These are phyloP conservation scores for Gila robusta DNA, from an alignment of 2,797 vertebrate species.

Conservation along the genomic window DNA sequence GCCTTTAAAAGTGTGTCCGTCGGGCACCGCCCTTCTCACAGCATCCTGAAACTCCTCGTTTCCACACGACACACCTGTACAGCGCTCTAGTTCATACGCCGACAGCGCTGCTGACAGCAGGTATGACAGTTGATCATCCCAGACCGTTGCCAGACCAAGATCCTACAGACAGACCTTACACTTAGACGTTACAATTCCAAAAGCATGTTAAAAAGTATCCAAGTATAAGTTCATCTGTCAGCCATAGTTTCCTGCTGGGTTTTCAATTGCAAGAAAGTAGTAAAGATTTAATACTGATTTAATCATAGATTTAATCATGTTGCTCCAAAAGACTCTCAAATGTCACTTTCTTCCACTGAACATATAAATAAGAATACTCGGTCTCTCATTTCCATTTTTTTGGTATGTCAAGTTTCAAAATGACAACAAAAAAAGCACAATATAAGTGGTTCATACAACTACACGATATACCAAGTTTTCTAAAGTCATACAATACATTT, in stretches of 20 bases:
- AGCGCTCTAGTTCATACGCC: constrained; percentile 93
- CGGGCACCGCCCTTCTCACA: constrained; percentile 90
- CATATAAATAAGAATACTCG: background rate
- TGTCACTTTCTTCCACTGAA: background rate
- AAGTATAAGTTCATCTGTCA: background rate
- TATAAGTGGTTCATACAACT: background rate
- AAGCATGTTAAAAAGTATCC: background rate
- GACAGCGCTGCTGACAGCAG: constrained; percentile 91
- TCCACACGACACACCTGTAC: constrained; percentile 88
- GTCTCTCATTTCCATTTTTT: background rate
- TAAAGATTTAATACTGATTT: background rate
- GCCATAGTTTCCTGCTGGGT: background rate
- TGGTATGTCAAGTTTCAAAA: background rate
- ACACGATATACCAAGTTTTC: background rate
- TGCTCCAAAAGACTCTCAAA: background rate
- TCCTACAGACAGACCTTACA: constrained; percentile 77
- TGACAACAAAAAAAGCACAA: background rate
- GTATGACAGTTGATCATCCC: constrained; percentile 97
- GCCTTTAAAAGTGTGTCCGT: constrained; percentile 97
- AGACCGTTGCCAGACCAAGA: constrained; percentile 88
- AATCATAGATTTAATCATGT: background rate
- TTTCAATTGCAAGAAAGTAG: background rate
- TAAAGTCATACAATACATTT: background rate
- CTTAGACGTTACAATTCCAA: background rate
- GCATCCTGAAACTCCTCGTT: constrained; percentile 98